Evolutionary conservation across 2,113 vertebrate species (phyloP).

Genomic region (Sterrhoptilus dennistouni): DNA sequence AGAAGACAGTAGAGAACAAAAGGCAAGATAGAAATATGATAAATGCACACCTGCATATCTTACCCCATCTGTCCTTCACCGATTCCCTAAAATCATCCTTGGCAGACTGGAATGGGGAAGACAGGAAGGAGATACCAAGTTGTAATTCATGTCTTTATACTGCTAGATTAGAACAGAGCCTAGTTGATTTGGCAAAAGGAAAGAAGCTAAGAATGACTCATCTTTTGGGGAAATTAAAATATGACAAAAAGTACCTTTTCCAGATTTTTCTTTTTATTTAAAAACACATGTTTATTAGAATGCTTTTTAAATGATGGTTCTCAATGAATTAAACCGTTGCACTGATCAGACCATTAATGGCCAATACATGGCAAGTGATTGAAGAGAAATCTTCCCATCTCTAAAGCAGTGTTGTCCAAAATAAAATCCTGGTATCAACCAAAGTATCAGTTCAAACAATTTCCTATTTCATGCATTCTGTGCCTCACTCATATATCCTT

Average conservation of each 20-base stretch:
- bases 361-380: not conserved
- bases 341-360: not conserved
- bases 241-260: not conserved
- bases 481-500: not conserved
- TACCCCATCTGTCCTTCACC: not conserved
- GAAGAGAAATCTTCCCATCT: not conserved
- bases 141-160: not conserved
- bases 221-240: not conserved
- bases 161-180: not conserved
- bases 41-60: not conserved
- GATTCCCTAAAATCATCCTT: not conserved
- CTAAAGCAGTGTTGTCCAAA: not conserved
- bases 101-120: not conserved
- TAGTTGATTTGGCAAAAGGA: not conserved
- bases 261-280: not conserved
- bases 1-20: not conserved
- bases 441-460: not conserved
- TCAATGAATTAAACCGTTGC: not conserved
- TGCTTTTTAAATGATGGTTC: not conserved
- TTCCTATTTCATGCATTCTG: not conserved
- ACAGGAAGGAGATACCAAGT: not conserved
- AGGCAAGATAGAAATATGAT: not conserved
- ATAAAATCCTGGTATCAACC: not conserved
- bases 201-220: not conserved
- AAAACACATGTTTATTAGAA: not conserved